Base-by-base conservation (phyloP, 2,888 invertebrate genomes). In the Cheilosia grossa region DNA sequence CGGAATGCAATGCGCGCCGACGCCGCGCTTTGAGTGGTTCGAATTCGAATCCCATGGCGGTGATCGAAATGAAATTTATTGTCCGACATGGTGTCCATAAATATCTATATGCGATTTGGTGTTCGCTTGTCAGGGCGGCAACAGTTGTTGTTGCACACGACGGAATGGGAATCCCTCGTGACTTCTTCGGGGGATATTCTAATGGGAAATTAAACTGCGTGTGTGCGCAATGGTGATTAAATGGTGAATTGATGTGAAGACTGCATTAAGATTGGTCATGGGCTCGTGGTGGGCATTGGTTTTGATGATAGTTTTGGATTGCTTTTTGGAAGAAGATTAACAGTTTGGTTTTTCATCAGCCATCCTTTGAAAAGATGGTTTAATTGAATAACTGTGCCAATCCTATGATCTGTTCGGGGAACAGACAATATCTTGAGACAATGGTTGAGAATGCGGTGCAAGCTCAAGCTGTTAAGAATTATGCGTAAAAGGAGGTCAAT, bases 31-130 rank as follows among this genome's bases (percentile, higher is more conserved):
- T 66, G 47, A 56, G 67, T 58, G 15, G 56, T 77, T 44, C 75
- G 56, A 81, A 81, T 77, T 44, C 75, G 56, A 81, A 81, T 81
- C 85, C 75, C 72, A 77, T 77, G 75, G 75, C 72, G 75, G 85
- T 85, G 85, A 81, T 81, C 85, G 85, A 85, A 81, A 85, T 85
- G 77, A 85, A 85, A 85, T 85, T 85, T 85, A 85, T 85, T 81
- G 77, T 61, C 51, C 51, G 75, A 85, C 81, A 81, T 44, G 77
- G 72, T 81, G 75, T 81, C 72, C 81, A 85, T 85, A 85, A 85
- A 85, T 85, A 37, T 37, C 13, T 37, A 81, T 37, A 81, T 77
- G 67, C 85, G 67, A 72, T 56, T 44, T 66, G 72, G 72, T 81
- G 85, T 85, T 85, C 61, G 67, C 59, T 72, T 81, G 81, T 81